Conservation (phyloP, 2,888 invertebrate species). For the Autographa gamma region DNA sequence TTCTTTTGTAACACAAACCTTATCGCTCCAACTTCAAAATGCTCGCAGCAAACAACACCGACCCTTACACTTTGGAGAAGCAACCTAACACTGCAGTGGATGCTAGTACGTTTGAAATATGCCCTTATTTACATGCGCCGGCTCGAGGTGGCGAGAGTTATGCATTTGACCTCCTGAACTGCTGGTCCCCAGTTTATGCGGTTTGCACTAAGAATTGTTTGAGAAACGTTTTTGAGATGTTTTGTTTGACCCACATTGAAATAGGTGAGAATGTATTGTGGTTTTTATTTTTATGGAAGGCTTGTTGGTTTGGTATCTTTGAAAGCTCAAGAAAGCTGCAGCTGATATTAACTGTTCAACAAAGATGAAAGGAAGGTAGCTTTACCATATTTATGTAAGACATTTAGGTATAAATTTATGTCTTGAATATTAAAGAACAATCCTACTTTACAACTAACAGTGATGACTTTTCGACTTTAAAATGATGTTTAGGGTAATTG, state of each 20-base stretch:
- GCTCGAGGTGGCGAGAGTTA: constrained; percentile 75
- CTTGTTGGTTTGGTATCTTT: neutral
- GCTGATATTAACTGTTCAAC: no score
- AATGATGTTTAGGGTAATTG: no score
- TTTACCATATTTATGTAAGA: no score
- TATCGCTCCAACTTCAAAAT: neutral
- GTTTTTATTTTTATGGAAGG: neutral
- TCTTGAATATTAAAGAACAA: no score
- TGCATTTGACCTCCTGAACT: constrained; percentile 74
- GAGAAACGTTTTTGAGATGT: constrained; percentile 61
- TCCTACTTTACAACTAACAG: no score
- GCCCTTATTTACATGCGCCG: constrained; percentile 78
- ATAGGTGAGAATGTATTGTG: constrained; percentile 47
- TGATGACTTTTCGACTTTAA: no score
- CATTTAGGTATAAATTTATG: no score
- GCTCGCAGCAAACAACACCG: constrained; percentile 33
- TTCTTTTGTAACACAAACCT: no score
- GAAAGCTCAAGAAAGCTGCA: no score
- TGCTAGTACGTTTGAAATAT: constrained; percentile 73
- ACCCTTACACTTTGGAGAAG: constrained; percentile 58
- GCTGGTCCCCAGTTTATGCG: constrained; percentile 54
- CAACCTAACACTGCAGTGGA: constrained; percentile 58
- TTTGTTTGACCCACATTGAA: constrained; percentile 55
- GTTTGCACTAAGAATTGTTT: constrained; percentile 50
- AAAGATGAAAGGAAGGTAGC: no score